Evolutionary conservation across 2,113 vertebrate genomes (phyloP).

Genomic region (Albula glossodonta): DNA sequence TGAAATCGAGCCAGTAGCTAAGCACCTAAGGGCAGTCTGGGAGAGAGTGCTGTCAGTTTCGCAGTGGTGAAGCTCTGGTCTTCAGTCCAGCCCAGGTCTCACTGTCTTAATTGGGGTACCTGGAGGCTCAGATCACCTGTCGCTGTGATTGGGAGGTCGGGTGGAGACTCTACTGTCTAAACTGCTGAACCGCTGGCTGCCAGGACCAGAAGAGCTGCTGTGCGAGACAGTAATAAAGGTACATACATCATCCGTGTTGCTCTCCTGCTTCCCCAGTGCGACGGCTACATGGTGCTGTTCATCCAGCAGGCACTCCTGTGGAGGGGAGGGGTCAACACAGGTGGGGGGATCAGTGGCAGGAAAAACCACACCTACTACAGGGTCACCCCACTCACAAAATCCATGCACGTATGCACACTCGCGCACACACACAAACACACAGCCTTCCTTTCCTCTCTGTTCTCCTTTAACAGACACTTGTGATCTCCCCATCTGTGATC

Average conservation of each 20-base stretch:
- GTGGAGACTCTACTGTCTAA: neutral
- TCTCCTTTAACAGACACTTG: too few relatives aligned
- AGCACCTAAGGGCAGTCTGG: neutral
- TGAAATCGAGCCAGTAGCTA: neutral
- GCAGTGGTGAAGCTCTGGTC: neutral
- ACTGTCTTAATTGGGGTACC: neutral
- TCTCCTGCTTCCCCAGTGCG: conserved; percentile 74
- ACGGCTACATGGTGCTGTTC: conserved; percentile 87
- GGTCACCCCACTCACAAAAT: too few relatives aligned
- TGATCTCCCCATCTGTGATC: too few relatives aligned
- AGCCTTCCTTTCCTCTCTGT: neutral
- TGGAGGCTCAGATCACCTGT: neutral
- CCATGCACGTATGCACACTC: too few relatives aligned
- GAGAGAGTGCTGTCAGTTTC: neutral
- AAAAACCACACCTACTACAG: neutral
- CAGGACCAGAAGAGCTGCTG: neutral
- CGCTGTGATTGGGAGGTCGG: too few relatives aligned
- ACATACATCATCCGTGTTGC: conserved; percentile 43
- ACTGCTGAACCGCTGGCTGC: neutral
- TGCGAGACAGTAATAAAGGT: neutral
- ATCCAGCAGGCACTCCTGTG: conserved; percentile 80
- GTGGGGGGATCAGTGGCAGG: neutral
- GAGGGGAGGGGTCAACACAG: conserved; percentile 15
- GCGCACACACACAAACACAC: neutral
- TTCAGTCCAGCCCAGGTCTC: neutral